These are phyloP conservation scores for Acanthurus lineatus DNA, from an alignment of 2,797 vertebrate species.

Conservation along the genomic window DNA sequence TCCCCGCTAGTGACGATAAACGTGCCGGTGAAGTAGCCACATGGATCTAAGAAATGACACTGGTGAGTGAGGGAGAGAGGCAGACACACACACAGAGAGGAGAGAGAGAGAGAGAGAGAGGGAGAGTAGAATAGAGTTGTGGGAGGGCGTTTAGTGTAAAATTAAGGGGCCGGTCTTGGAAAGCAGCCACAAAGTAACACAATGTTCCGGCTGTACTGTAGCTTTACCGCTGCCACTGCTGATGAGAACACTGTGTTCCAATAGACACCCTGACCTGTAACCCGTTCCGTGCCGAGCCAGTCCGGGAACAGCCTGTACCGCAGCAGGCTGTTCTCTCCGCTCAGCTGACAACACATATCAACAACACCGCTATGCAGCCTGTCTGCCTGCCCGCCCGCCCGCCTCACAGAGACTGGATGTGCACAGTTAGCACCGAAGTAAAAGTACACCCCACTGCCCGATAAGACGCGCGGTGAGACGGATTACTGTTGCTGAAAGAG, in stretches of 20 bases:
- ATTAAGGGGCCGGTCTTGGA: conserved; percentile 89
- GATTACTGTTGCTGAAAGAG: conserved; percentile 47
- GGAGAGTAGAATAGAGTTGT: conserved; percentile 58
- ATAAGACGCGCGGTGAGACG: conserved; percentile 57
- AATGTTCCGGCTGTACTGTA: conserved; percentile 92
- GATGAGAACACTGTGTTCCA: conserved; percentile 91
- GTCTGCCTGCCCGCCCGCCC: conserved; percentile 2
- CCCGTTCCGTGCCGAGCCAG: conserved; percentile 86
- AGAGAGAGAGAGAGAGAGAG: neutral
- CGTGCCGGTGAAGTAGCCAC: conserved; percentile 63
- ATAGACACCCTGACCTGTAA: conserved; percentile 90
- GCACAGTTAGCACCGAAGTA: conserved; percentile 36
- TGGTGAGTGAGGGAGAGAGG: conserved; percentile 27
- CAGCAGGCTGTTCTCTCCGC: conserved; percentile 75
- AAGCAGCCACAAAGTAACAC: conserved; percentile 90
- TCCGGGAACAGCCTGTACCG: conserved; percentile 85
- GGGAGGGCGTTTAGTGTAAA: conserved; percentile 85
- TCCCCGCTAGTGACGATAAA: conserved; percentile 22
- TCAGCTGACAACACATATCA: conserved; percentile 73
- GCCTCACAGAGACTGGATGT: neutral
- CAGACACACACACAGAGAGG: conserved; percentile 6
- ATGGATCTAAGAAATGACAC: conserved; percentile 72
- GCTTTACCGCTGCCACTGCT: conserved; percentile 86
- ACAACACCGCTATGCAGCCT: conserved; percentile 42
- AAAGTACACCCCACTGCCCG: conserved; percentile 44